A percentile compares a stretch with the other conserved stretches of the same genome.
These are phyloP conservation scores for Morpho deidamia DNA, from an alignment of 2,888 invertebrate species.

Conservation along the genomic window DNA sequence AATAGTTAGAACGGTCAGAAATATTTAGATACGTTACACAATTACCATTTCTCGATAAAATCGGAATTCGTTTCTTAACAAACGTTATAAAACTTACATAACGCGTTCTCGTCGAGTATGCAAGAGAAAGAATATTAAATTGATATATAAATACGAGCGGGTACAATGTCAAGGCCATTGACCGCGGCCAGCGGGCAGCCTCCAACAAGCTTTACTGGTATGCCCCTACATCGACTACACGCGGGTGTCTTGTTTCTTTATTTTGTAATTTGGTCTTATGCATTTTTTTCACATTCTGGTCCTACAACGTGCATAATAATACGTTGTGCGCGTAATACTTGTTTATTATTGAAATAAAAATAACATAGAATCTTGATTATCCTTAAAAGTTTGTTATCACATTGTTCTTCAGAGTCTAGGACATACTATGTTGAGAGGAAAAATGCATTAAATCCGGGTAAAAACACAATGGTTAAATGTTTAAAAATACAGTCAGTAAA, in stretches of 20 bases:
- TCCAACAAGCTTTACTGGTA: slow-evolving; percentile 15
- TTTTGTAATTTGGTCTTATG: slow-evolving; percentile 6
- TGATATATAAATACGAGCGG: slow-evolving; percentile 47
- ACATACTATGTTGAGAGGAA: too few relatives aligned
- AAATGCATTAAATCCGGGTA: too few relatives aligned
- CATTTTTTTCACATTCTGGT: background rate
- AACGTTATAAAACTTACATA: slow-evolving; percentile 4
- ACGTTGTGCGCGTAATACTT: too few relatives aligned
- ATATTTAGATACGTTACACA: background rate
- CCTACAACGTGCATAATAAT: too few relatives aligned
- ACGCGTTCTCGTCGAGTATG: background rate
- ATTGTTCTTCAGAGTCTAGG: too few relatives aligned
- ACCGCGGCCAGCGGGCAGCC: slow-evolving; percentile 37
- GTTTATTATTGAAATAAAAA: too few relatives aligned
- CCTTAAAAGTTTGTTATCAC: too few relatives aligned
- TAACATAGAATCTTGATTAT: too few relatives aligned
- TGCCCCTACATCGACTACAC: slow-evolving; percentile 4
- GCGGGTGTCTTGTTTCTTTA: slow-evolving; percentile 9
- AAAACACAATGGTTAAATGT: too few relatives aligned
- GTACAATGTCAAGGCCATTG: slow-evolving; percentile 69
- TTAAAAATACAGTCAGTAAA: too few relatives aligned
- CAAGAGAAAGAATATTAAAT: slow-evolving; percentile 32
- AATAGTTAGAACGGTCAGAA: background rate
- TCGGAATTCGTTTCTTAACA: background rate
- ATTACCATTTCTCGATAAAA: slow-evolving; percentile 4